Percentiles rank a stretch among this genome's conserved stretches.
phyloP scores from a whole-genome alignment of 2,113 vertebrate species.

The Rhinopomastus cyanomelas region DNA sequence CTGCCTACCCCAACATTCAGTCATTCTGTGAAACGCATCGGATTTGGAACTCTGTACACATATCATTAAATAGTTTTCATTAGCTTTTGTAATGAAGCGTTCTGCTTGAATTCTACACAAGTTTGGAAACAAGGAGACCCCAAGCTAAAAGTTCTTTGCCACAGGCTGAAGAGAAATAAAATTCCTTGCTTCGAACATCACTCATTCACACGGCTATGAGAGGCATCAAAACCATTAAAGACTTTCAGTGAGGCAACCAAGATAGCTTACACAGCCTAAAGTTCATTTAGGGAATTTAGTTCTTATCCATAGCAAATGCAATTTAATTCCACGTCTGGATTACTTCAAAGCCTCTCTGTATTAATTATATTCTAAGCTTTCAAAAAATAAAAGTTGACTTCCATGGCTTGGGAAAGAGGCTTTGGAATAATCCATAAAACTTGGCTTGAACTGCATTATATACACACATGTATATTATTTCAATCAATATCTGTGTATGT shows the following conservation, averaged over 20 bases:
- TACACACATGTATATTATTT: rapidly evolving
- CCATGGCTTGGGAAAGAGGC: neutral
- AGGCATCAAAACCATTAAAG: neutral
- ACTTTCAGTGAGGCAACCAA: neutral
- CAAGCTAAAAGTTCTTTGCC: neutral
- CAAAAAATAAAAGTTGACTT: neutral
- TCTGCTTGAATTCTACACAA: neutral
- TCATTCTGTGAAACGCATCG: rapidly evolving
- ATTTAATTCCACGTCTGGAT: neutral
- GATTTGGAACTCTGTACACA: neutral
- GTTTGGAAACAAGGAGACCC: neutral
- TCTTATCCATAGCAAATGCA: neutral
- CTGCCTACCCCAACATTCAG: neutral
- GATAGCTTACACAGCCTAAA: rapidly evolving
- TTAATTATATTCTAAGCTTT: rapidly evolving
- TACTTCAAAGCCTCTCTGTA: neutral
- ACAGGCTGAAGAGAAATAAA: neutral
- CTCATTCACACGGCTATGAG: neutral
- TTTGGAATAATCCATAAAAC: neutral
- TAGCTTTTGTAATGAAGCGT: neutral
- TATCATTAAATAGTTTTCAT: rapidly evolving
- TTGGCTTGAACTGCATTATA: too few relatives aligned
- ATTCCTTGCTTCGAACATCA: neutral
- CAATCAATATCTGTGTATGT: neutral
- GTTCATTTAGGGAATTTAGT: neutral